Evolutionary conservation across 2,113 vertebrate species (phyloP), one percentile per base, ranked within the genome.

Genomic region (Trematocara stigmaticum): DNA sequence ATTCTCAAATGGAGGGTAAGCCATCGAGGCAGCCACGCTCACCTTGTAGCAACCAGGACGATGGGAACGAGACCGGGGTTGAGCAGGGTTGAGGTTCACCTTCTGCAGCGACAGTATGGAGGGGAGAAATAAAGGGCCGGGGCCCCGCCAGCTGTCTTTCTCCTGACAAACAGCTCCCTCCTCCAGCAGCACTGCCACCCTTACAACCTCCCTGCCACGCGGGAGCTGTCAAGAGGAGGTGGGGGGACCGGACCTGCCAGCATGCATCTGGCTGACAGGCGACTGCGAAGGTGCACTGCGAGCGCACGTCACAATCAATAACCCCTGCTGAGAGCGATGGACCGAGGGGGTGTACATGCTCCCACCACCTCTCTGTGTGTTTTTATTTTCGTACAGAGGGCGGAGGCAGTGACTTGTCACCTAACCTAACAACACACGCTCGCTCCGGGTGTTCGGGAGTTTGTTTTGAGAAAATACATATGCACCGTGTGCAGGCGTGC

Each of bases 231-330:
- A 87, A 57, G 59, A 84, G 15, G 38, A 26, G 52, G 81, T 29
- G 95, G 91, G 90, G 93, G 92, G 93, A 92, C 92, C 82, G 13
- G 95, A 96, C 91, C 97, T 97, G 97, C 97, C 97, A 97, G 96
- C 96, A 91, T 93, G 92, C 90, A 90, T 97, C 66, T 95, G 84
- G 47, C 3, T 97, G 97, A 97, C 92, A 96, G 92, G 95, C 69
- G 83, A 91, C 96, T 95, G 88, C 93, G 95, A 97, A 97, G 96
- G 96, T 97, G 96, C 96, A 96, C 95, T 94, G 88, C 95, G 90
- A 96, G 96, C 96, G 92, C 92, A 94, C 90, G 94, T 94, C 94
- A 95, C 92, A 92, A 92, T 92, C 90, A 89, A 95, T 95, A 94
- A 95, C 94, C 90, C 95, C 92, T 82, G 94, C 95, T 95, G 88